Base-by-base conservation (phyloP, 2,797 vertebrate genomes). In the Rhabdophis nuchalis region DNA sequence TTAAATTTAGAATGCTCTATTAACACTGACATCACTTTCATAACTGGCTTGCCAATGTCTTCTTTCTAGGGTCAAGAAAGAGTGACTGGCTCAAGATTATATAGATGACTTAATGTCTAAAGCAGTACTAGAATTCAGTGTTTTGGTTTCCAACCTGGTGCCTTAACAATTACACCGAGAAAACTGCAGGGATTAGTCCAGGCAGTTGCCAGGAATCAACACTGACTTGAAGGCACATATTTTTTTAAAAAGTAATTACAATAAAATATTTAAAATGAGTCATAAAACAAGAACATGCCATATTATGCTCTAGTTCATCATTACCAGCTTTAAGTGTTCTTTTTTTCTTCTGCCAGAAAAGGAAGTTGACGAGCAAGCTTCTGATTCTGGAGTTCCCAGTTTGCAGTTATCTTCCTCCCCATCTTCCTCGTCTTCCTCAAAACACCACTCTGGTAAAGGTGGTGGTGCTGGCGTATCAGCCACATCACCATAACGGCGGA, bases 391-490 rank as follows among this genome's bases (percentile, higher is more conserved):
- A 92, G 97, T 94, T n/a, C 98, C 97, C 3, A 97, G 95, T 92
- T 98, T 98, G 1, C 98, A 98, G 85, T 98, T 98, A 20, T 97
- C 98, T 1, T 96, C 96, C 2, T 97, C 96, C 0, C 97, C 97
- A 61, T 97, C 97, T 0, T 98, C 98, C 36, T 98, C 98, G 2
- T 98, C 98, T 0, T 99, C 99, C 5, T 99, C 99, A 85, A 98
- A 99, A 97, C 99, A 99, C 99, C 99, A 99, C 56, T 99, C 99
- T 0, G 99, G 99, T 58, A 99, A 98, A 2, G 97, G 90, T 0
- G 99, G 99, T 77, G 99, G 98, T 0, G 98, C 82, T 3, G 99
- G 99, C 3, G 98, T 95, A 95, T 99, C 99, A 94, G 99, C 98
- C 95, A 98, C 98, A 6, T 99, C 99, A 0, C 99, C 99, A 3